These are phyloP conservation scores for Dolichopus griseipennis DNA, from an alignment of 2,888 invertebrate species.

Conservation along the genomic window DNA sequence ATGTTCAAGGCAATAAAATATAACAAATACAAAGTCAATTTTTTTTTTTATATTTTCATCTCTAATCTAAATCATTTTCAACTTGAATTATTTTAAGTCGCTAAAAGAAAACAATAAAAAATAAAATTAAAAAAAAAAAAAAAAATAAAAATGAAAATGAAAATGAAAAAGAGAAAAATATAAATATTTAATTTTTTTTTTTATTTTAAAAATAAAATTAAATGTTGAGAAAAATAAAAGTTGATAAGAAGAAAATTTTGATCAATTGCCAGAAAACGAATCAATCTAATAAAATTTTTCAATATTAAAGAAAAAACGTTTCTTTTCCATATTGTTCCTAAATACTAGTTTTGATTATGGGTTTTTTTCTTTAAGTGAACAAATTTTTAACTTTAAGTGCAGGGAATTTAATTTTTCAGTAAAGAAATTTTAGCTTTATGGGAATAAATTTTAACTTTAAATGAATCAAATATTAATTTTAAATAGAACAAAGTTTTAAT, in stretches of 20 bases:
- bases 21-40: background rate
- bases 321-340: too few relatives aligned
- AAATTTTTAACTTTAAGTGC: too few relatives aligned
- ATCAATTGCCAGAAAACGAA: background rate
- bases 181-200: background rate
- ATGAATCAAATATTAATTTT: too few relatives aligned
- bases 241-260: background rate
- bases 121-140: too few relatives aligned
- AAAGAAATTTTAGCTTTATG: too few relatives aligned
- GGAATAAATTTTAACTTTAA: too few relatives aligned
- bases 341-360: too few relatives aligned
- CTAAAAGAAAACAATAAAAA: background rate
- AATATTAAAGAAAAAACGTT: too few relatives aligned
- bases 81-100: background rate
- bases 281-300: background rate
- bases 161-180: background rate
- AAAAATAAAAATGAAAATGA: too few relatives aligned
- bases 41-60: background rate
- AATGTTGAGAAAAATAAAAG: background rate
- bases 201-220: background rate
- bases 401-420: too few relatives aligned
- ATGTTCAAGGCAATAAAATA: background rate
- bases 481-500: too few relatives aligned
- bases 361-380: too few relatives aligned
- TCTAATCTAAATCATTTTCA: background rate